Base-by-base conservation (phyloP, 2,113 vertebrate genomes). In the Carlito syrichta region DNA sequence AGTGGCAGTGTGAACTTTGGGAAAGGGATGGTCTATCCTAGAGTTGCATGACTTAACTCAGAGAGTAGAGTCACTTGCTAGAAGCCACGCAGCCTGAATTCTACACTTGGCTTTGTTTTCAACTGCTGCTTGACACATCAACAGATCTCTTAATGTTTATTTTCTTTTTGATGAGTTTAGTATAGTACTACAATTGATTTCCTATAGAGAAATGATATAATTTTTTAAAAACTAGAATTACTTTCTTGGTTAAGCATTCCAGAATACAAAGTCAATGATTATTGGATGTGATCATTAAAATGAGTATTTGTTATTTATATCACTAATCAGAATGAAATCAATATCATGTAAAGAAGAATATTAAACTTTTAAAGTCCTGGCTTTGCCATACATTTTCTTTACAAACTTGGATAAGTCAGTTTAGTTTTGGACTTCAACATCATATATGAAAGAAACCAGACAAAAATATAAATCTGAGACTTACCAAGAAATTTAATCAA, bases 401-500 rank as follows among this genome's bases (percentile, higher is more conserved):
- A 56, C 85, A 66, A 86, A 87, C 50, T 30, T 88, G 43, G 38
- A 43, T 56, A 82, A 56, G 25, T 87, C 43, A n/a, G 8, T 93
- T 89, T 12, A 50, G 63, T 69, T 84, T 87, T 43, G 12, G 62
- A 93, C 32, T 40, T 91, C 66, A 71, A 74, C 19, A 92, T 94
- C 58, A 84, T 84, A 27, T 95, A 63, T 69, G 43, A 91, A 77
- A 76, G 20, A 77, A 92, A 50, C 16, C 86, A 54, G n/a, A 83
- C 68, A 60, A 88, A 73, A 91, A 88, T 54, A 48, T 82, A 69
- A 91, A 86, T 71, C 63, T 60, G 52, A 92, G 52, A 50, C 19
- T 89, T 77, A 68, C 50, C 50, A 82, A 92, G 74, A 63, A 92
- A 86, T 68, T 32, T 91, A 73, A 82, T 68, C 58, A 17, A 95